Evolutionary conservation across 2,797 vertebrate genomes (phyloP), one percentile per base, ranked within the genome.

Genomic region (Telmatherina bonti): DNA sequence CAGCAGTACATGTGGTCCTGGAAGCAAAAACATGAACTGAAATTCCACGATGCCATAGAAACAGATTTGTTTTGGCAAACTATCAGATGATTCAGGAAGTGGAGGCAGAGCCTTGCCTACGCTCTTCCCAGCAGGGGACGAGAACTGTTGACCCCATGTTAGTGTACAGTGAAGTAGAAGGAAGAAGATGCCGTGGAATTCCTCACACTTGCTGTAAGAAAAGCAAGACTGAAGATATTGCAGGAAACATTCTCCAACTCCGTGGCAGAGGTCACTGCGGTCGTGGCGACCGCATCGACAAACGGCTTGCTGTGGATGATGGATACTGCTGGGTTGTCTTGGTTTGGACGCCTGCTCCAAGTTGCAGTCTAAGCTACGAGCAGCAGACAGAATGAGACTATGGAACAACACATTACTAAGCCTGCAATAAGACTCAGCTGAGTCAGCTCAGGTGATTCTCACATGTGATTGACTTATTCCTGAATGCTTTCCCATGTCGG

Each of bases 61-160:
- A 71, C 20, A 8, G 27, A 15, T 53, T 62, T 47, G 41, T 79
- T 66, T 63, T 36, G 62, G 57, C 18, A 75, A 57, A 64, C 45
- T 4, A 10, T 58, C 64, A 78, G 62, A 73, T 13, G 9, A 58
- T 18, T 67, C 18, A 67, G 54, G 30, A 69, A 61, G 53, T 36
- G 11, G 57, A 81, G 54, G 61, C 61, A 65, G 41, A 49, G 36
- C 29, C 4, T 31, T 11, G n/a, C 43, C 33, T 26, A 20, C 56
- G 65, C 47, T 1, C 6, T 12, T 62, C 76, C 68, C 76, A 73
- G 74, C 47, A 64, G 78, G 69, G 20, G 7, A 31, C 7, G 4
- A 57, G 53, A 72, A 78, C 56, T 52, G 60, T 68, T 75, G 75
- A 74, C 71, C 53, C 59, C 0, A n/a, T 47, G 31, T 64, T 54